Base-by-base conservation (phyloP, 2,888 invertebrate species). In the Hypercompe scribonia region DNA sequence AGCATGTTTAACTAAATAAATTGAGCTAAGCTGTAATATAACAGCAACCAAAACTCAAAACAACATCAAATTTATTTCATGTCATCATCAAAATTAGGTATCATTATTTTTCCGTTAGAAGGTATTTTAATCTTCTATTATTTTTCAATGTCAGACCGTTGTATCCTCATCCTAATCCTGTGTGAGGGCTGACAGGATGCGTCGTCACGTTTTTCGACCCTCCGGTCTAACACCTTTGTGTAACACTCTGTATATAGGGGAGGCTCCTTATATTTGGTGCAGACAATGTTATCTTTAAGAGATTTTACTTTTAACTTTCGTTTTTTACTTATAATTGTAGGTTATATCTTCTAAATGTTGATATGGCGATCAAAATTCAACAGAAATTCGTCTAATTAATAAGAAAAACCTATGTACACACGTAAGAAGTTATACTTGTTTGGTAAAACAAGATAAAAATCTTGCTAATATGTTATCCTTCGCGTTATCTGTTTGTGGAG, bases 191-290 rank as follows among this genome's bases (percentile, higher is more conserved):
- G 82, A 77, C 84, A 78, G 75, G 75, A 82, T 82, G 86, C 84
- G 82, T 76, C 69, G 86, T 78, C 84, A 84, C 84, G 84, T 84
- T 75, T 73, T 58, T 74, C 76, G 64, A 76, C 84, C 81, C 82
- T 78, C 80, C 77, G 78, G 69, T 36, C 77, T 69, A 75, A 78
- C 78, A 84, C 75, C 79, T 81, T 81, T 83, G 77, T 83, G 77
- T 80, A 75, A 50, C 74, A 68, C 33, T 46, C 75, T 72, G 76
- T 85, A 84, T 65, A 85, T 83, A 85, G 81, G 85, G 85, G 82
- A 83, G 77, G 72, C 73, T 78, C 79, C 74, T 71, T 80, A 80
- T 77, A 72, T 75, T 34, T 71, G 13, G 3, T 50, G 31, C 69
- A 69, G 68, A 84, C 78, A 72, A 78, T 72, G 67, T 77, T 75